Evolutionary conservation across 2,888 invertebrate species (phyloP).

Genomic region (Bombylius discolor): DNA sequence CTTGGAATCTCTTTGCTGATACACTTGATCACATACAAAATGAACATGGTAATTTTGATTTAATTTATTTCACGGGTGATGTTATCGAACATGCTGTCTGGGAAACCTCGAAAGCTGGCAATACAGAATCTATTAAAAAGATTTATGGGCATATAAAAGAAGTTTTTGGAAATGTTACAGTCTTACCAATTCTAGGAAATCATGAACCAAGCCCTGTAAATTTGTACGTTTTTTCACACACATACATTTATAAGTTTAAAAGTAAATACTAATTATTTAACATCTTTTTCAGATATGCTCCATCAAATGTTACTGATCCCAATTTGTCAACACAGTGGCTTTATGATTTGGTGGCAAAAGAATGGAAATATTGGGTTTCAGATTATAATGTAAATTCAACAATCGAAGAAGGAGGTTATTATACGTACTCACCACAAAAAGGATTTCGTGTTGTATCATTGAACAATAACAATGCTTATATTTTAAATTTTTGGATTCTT

Average conservation of each 20-base stretch:
- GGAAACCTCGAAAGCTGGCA: conserved; percentile 57
- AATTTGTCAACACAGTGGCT: conserved; percentile 56
- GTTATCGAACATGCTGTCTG: conserved; percentile 79
- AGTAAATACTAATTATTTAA: too few species aligned
- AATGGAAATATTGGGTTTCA: conserved; percentile 59
- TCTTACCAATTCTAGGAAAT: conserved; percentile 64
- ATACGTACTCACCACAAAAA: conserved; percentile 50
- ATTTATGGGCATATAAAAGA: conserved; percentile 40
- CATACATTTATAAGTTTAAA: too few species aligned
- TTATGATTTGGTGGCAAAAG: conserved; percentile 55
- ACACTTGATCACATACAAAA: conserved; percentile 47
- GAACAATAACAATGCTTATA: conserved; percentile 63
- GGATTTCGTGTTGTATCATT: conserved; percentile 64
- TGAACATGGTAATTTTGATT: conserved; percentile 47
- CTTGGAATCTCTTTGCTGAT: conserved; percentile 53
- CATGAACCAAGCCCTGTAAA: conserved; percentile 76
- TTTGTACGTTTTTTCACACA: conserved; percentile 45
- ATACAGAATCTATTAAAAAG: conserved; percentile 44
- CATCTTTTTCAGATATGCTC: conserved; percentile 43
- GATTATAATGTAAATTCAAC: conserved; percentile 43
- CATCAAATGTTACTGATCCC: conserved; percentile 37
- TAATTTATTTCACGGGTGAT: conserved; percentile 76
- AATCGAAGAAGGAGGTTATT: conserved; percentile 60
- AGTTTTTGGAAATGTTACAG: conserved; percentile 46
- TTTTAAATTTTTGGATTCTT: conserved; percentile 47